phyloP scores from a whole-genome alignment of 2,113 vertebrate genomes.

The Cairina moschata region DNA sequence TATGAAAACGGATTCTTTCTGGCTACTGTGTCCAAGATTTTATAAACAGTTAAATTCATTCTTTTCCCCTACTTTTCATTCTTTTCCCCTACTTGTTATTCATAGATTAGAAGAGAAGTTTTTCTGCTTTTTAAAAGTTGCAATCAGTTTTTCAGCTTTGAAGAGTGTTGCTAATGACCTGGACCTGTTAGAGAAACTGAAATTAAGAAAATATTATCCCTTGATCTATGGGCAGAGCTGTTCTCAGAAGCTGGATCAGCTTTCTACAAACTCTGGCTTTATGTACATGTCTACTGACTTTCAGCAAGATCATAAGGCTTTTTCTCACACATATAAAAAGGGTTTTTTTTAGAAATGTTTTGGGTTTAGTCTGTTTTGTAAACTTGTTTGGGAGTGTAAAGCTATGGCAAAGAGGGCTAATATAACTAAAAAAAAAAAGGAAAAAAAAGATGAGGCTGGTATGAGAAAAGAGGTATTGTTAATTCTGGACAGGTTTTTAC shows the following conservation, averaged over 20 bases:
- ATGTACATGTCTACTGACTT: neutral
- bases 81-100: neutral
- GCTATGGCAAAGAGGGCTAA: neutral
- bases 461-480: neutral
- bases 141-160: neutral
- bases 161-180: neutral
- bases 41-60: neutral
- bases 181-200: neutral
- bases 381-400: neutral
- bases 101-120: neutral
- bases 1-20: neutral
- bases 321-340: neutral
- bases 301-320: neutral
- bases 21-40: neutral
- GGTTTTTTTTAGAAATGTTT: neutral
- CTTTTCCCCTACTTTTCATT: neutral
- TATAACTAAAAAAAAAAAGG: neutral
- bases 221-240: neutral
- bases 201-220: neutral
- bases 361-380: neutral
- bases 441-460: neutral
- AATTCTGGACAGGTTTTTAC: neutral
- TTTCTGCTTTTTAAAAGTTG: neutral
- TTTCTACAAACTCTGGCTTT: neutral
- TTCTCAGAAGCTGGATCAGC: neutral